Base-by-base conservation (phyloP, 1,140 invertebrate species). In the Chionoecetes opilio region DNA sequence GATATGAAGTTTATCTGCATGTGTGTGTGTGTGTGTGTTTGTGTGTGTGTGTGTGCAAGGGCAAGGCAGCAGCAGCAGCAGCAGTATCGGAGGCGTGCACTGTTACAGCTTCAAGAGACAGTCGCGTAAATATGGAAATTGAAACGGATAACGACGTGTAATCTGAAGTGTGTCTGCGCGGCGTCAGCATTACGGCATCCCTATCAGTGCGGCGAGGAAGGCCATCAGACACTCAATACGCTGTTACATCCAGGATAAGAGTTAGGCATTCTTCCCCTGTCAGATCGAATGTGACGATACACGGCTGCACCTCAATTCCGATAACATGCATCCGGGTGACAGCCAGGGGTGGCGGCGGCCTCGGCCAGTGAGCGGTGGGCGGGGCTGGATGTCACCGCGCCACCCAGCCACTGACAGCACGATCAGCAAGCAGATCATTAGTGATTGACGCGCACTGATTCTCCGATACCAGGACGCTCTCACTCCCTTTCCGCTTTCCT, bases 231-330 rank as follows among this genome's bases (percentile, higher is more conserved):
- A n/a, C 63, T 75, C 21, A 75, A 75, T n/a, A 75, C 63, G 63
- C 21, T 75, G 63, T 75, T n/a, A 75, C 63, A 75, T 75, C 63
- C 21, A 6, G 63, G 63, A 75, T 75, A 75, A 75, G 63, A 17
- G 63, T 75, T 75, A 75, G 63, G 63, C 63, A 75, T 75, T 75
- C 63, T 75, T 75, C 63, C 21, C 63, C 63, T 75, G 63, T 75
- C 63, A 75, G 63, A 75, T 75, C 63, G 63, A 75, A 75, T 5
- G 63, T 75, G 63, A 75, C 63, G 63, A 75, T 75, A 75, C 63
- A 75, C 63, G 6, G 63, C 26, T 75, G n/a, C 63, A 75, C 63
- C 41, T 75, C 63, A 75, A 75, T 75, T n/a, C 63, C 63, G 63
- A 75, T 75, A 75, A 26, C 11, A n/a, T 26, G 63, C 21, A 26